phyloP scores from a whole-genome alignment of 1,140 invertebrate species.

The Nilaparvata lugens region DNA sequence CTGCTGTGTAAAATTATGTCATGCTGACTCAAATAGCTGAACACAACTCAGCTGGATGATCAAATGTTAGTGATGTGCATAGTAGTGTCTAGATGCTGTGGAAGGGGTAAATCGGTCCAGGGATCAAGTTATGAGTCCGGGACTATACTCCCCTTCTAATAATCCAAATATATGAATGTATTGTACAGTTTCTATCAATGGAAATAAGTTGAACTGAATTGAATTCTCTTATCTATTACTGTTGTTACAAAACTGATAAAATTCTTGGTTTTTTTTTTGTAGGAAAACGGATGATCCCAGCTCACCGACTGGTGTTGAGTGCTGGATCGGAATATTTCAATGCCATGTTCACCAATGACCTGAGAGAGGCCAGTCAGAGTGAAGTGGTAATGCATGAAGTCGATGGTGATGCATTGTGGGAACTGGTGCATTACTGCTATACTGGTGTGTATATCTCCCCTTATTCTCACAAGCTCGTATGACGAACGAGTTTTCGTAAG shows the following conservation, averaged over 20 bases:
- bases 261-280: neutral
- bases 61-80: too few species aligned
- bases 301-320: constrained; percentile 68
- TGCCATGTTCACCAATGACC: constrained; percentile 85
- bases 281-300: constrained; percentile 48
- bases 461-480: too few species aligned
- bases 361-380: constrained; percentile 72
- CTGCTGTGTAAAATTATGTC: too few species aligned
- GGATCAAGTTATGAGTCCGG: too few species aligned
- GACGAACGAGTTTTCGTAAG: too few species aligned
- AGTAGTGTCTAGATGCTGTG: too few species aligned
- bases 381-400: constrained; percentile 78
- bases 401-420: constrained; percentile 71
- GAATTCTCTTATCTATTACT: neutral
- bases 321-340: constrained; percentile 90
- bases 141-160: too few species aligned
- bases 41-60: too few species aligned
- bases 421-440: constrained; percentile 81
- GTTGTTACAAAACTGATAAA: neutral
- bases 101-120: too few species aligned
- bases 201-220: neutral
- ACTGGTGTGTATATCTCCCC: constrained; percentile 52
- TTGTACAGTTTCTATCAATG: neutral
- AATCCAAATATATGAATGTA: too few species aligned
- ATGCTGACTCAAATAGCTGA: too few species aligned